Evolutionary conservation across 2,888 invertebrate species (phyloP).

Genomic region (Orthosia gracilis): DNA sequence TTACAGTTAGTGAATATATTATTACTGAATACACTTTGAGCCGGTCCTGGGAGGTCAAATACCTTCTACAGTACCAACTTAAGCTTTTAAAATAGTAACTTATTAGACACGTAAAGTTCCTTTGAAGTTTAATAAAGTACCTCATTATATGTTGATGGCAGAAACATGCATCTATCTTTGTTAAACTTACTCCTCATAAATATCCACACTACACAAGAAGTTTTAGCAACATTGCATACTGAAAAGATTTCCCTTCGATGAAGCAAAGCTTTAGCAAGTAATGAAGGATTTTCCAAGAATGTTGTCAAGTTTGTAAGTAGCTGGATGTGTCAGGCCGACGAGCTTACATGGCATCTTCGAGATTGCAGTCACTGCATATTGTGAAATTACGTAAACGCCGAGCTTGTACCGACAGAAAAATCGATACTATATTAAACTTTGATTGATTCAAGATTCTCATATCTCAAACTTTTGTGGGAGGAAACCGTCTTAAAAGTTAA

Average conservation of each 20-base stretch:
- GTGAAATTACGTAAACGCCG: not conserved
- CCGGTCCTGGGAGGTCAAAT: not conserved
- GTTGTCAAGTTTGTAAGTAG: constrained; percentile 20
- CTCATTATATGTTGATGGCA: not conserved
- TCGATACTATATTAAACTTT: constrained; percentile 6
- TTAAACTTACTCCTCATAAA: constrained; percentile 2
- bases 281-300: constrained; percentile 8
- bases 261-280: constrained; percentile 4
- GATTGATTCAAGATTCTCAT: constrained; percentile 8
- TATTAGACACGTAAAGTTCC: not conserved
- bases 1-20: no score
- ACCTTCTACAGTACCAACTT: not conserved
- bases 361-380: constrained; percentile 3
- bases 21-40: not conserved
- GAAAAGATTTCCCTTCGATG: constrained; percentile 1
- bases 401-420: not conserved
- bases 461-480: not conserved
- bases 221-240: not conserved
- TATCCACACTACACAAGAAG: not conserved
- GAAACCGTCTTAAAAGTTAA: not conserved
- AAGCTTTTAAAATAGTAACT: not conserved
- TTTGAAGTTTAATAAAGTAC: not conserved
- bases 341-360: constrained; percentile 10
- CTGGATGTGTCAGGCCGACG: not conserved
- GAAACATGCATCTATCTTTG: not conserved